These are phyloP conservation scores for Clupea harengus DNA, from an alignment of 2,113 vertebrate genomes.

Conservation along the genomic window DNA sequence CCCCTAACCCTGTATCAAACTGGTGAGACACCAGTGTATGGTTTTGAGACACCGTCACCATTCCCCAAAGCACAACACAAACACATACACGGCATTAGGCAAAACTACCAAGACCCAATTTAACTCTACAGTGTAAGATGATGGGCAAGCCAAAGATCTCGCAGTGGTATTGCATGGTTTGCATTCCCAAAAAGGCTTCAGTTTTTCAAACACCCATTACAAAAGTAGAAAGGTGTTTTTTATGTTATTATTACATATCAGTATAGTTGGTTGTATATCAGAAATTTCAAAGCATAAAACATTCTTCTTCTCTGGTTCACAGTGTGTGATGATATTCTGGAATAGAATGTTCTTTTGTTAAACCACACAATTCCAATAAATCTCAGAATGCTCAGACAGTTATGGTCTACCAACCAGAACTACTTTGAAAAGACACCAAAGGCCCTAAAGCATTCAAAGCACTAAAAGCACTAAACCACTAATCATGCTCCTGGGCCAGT, in stretches of 20 bases:
- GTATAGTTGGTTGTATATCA: too few species aligned
- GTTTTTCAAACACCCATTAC: neutral
- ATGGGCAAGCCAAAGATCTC: too few species aligned
- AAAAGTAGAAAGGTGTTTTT: too few species aligned
- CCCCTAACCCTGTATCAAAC: neutral
- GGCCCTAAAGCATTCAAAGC: neutral
- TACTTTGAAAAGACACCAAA: neutral
- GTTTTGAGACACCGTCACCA: neutral
- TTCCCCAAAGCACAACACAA: neutral
- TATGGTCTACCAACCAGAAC: neutral
- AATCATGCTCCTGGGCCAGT: neutral
- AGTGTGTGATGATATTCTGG: too few species aligned
- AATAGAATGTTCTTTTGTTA: neutral
- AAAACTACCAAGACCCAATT: neutral
- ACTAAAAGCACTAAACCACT: neutral
- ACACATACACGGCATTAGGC: neutral
- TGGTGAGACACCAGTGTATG: neutral
- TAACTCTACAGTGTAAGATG: neutral
- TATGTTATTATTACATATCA: too few species aligned
- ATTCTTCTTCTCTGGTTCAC: too few species aligned
- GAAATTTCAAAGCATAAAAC: too few species aligned
- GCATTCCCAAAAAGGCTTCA: neutral
- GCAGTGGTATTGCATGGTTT: too few species aligned
- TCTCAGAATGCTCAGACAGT: neutral
- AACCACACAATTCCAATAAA: neutral